Conservation (phyloP, 2,888 invertebrate species). For the Conchocele bisecta region DNA sequence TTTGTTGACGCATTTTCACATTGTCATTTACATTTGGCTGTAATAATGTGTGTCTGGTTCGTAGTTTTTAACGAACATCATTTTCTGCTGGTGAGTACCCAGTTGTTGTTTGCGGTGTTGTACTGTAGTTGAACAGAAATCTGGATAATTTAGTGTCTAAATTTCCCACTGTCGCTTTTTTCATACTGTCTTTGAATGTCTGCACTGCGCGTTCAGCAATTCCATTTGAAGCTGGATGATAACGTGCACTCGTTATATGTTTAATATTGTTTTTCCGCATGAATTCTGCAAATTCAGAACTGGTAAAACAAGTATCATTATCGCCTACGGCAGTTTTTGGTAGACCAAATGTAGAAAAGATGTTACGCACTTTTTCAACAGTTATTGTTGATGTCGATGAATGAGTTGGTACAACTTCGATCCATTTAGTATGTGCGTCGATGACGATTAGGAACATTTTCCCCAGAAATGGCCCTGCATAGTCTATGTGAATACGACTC, state of each 20-base stretch:
- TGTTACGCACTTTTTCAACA: constrained; percentile 24
- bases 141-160: not conserved
- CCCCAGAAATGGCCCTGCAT: constrained; percentile 53
- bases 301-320: constrained; percentile 51
- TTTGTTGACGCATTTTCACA: too few relatives aligned
- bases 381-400: constrained; percentile 37
- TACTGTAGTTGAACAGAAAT: not conserved
- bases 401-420: constrained; percentile 25
- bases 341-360: constrained; percentile 56
- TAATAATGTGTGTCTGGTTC: too few relatives aligned
- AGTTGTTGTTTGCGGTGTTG: not conserved
- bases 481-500: constrained; percentile 63
- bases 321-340: constrained; percentile 56
- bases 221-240: constrained; percentile 58
- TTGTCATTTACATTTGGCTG: too few relatives aligned
- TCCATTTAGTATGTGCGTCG: constrained; percentile 57
- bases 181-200: constrained; percentile 56
- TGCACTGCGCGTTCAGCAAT: constrained; percentile 60
- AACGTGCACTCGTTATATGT: constrained; percentile 49
- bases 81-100: not conserved
- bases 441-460: constrained; percentile 50
- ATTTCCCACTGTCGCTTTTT: constrained; percentile 17
- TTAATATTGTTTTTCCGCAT: constrained; percentile 35
- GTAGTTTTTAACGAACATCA: too few relatives aligned
- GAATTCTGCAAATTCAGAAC: constrained; percentile 43